These are phyloP conservation scores for Allygus modestus DNA, from an alignment of 2,888 invertebrate species.

Conservation along the genomic window DNA sequence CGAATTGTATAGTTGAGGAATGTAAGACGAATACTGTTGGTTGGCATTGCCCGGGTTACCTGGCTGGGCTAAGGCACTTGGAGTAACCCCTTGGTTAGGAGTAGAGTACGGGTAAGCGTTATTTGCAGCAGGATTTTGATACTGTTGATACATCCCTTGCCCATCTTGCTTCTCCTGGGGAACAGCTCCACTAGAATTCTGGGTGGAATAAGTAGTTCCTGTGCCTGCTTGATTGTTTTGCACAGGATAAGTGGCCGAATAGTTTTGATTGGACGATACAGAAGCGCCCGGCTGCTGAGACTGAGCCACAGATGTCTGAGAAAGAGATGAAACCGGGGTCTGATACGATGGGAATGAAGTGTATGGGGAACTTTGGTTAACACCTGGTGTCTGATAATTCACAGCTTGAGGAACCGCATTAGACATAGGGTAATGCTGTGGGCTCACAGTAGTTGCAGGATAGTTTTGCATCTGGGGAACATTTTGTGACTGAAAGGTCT, in stretches of 20 bases:
- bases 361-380: constrained; percentile 30
- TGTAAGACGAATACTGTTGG: constrained; percentile 56
- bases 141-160: constrained; percentile 17
- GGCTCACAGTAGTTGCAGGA: not conserved
- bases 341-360: constrained; percentile 36
- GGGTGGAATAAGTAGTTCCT: constrained; percentile 13
- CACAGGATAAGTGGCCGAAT: not conserved
- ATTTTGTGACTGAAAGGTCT: constrained; percentile 25
- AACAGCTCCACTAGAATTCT: not conserved
- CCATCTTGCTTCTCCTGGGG: not conserved
- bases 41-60: not conserved
- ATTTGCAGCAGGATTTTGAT: not conserved
- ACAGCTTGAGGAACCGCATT: not conserved
- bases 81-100: constrained; percentile 21
- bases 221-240: not conserved
- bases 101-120: not conserved
- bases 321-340: not conserved
- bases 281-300: not conserved
- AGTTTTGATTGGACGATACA: not conserved
- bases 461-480: constrained; percentile 37
- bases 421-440: constrained; percentile 14
- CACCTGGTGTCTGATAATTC: constrained; percentile 20
- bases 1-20: constrained; percentile 32
- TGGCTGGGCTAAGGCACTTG: not conserved
- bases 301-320: not conserved